phyloP scores from a whole-genome alignment of 2,888 invertebrate species.

The Xylota segnis region DNA sequence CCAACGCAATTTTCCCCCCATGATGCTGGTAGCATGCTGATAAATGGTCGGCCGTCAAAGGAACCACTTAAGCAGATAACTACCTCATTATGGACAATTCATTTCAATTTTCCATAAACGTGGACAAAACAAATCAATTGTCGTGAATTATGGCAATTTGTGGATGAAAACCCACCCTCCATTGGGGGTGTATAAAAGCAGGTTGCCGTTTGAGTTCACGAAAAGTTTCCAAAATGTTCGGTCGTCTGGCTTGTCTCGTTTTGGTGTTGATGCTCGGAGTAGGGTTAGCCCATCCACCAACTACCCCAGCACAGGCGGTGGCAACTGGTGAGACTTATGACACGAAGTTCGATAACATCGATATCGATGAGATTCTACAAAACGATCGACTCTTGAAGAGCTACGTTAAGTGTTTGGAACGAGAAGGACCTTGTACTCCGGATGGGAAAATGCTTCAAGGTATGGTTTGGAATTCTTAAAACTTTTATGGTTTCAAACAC shows the following conservation, averaged over 20 bases:
- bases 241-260: not conserved
- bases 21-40: constrained; percentile 32
- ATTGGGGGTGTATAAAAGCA: constrained; percentile 36
- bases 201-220: not conserved
- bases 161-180: not conserved
- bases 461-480: constrained; percentile 80
- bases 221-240: constrained; percentile 44
- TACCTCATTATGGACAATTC: constrained; percentile 51
- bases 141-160: constrained; percentile 48
- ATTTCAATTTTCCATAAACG: constrained; percentile 48
- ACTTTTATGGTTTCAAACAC: not conserved
- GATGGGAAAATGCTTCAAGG: constrained; percentile 90
- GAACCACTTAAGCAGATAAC: constrained; percentile 36
- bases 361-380: constrained; percentile 88
- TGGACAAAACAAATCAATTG: constrained; percentile 17
- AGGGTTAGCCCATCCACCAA: constrained; percentile 64
- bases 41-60: constrained; percentile 1
- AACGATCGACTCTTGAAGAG: constrained; percentile 88
- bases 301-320: constrained; percentile 70
- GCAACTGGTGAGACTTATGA: constrained; percentile 85
- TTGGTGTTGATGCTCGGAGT: constrained; percentile 5
- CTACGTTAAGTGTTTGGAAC: constrained; percentile 89
- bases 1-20: not conserved
- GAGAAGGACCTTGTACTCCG: constrained; percentile 87
- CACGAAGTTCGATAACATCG: constrained; percentile 89